Percentiles rank a stretch among this genome's conserved stretches.
These are phyloP conservation scores for Drepana falcataria DNA, from an alignment of 2,888 invertebrate species.

Conservation along the genomic window DNA sequence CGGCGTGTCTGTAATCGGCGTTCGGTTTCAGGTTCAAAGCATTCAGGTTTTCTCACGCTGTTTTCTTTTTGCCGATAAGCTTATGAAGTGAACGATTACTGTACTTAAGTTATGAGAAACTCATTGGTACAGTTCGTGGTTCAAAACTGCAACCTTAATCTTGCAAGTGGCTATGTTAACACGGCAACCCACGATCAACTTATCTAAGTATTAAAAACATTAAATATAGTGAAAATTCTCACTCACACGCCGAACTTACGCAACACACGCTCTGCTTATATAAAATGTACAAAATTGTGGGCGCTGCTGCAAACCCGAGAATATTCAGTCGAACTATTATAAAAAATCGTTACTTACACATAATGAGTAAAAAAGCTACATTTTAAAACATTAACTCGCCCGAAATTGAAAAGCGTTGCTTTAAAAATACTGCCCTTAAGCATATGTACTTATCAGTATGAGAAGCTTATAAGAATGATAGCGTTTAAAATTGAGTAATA, in stretches of 20 bases:
- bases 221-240: constrained; percentile 26
- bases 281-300: constrained; percentile 54
- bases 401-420: constrained; percentile 49
- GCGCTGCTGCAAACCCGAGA: constrained; percentile 31
- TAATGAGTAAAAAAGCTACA: constrained; percentile 74
- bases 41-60: too few species aligned
- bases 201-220: not conserved
- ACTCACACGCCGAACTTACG: constrained; percentile 29
- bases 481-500: constrained; percentile 50
- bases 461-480: constrained; percentile 47
- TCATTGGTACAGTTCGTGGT: too few species aligned
- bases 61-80: too few species aligned
- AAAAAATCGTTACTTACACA: constrained; percentile 43
- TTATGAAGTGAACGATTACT: too few species aligned
- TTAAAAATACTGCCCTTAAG: constrained; percentile 62
- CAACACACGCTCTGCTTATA: constrained; percentile 32
- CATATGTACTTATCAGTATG: constrained; percentile 46
- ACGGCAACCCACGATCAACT: not conserved
- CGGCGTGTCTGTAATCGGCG: too few species aligned
- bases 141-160: too few species aligned
- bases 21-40: too few species aligned
- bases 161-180: too few species aligned
- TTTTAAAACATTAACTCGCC: constrained; percentile 47
- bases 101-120: constrained; percentile 7
- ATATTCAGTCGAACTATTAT: constrained; percentile 58